phyloP scores from a whole-genome alignment of 2,797 vertebrate species.

The Anolis apletophallus region DNA sequence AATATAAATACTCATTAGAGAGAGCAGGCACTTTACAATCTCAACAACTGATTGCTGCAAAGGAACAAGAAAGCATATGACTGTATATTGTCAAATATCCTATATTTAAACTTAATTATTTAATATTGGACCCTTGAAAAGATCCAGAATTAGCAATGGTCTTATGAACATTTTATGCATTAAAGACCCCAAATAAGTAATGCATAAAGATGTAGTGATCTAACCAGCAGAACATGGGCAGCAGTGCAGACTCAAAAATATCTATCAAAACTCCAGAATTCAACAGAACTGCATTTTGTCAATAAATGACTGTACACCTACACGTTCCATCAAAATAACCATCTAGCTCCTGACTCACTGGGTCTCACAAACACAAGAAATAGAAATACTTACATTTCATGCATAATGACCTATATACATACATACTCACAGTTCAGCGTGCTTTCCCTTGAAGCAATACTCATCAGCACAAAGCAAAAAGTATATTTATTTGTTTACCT shows the following conservation, averaged over 20 bases:
- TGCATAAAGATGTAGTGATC: no score
- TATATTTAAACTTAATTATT: constrained; percentile 41
- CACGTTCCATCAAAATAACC: background rate
- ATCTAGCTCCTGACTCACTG: constrained; percentile 1
- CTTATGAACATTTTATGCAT: background rate
- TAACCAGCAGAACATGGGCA: background rate
- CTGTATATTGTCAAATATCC: constrained; percentile 30
- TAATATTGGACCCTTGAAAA: constrained; percentile 31
- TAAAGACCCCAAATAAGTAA: background rate
- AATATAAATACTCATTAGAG: constrained; percentile 47
- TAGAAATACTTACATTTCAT: constrained; percentile 19
- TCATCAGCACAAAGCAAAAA: constrained; percentile 34
- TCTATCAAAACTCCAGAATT: background rate
- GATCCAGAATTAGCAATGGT: background rate
- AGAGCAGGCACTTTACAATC: constrained; percentile 53
- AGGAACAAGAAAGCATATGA: constrained; percentile 25
- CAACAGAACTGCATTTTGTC: background rate
- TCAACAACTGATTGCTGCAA: constrained; percentile 23
- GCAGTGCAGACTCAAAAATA: background rate
- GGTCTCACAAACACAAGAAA: constrained; percentile 9
- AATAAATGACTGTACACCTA: background rate
- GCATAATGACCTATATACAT: constrained; percentile 24
- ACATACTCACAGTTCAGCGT: constrained; percentile 39
- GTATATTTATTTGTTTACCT: constrained; percentile 6
- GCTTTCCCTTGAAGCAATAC: constrained; percentile 39